Conservation (phyloP, 1,140 invertebrate species). For the Agrilus planipennis region DNA sequence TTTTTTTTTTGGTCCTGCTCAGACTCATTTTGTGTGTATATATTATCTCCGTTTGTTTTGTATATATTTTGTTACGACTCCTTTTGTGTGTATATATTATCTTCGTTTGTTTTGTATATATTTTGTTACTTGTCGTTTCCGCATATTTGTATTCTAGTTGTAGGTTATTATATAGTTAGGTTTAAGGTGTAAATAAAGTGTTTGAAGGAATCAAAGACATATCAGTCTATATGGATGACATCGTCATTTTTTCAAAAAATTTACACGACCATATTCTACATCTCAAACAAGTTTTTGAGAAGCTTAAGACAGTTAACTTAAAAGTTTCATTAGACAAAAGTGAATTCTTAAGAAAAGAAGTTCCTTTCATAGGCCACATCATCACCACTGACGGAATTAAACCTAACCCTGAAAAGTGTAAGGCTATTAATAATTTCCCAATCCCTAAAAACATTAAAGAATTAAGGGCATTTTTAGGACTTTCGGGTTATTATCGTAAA, state of each 20-base stretch:
- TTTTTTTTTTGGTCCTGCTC: no score
- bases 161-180: no score
- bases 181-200: no score
- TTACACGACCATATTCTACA: no score
- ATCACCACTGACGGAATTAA: slow-evolving; percentile 30
- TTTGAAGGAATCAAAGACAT: no score
- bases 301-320: slow-evolving; percentile 8
- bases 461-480: slow-evolving; percentile 33
- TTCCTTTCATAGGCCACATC: slow-evolving; percentile 32
- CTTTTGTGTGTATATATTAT: no score
- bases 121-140: no score
- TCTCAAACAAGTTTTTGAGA: slow-evolving; percentile 1
- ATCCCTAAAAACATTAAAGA: slow-evolving; percentile 28
- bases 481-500: slow-evolving; percentile 32
- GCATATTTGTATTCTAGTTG: no score
- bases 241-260: slow-evolving; percentile 4
- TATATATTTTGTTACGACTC: no score
- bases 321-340: slow-evolving; percentile 12
- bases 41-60: no score
- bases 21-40: no score
- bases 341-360: slow-evolving; percentile 29
- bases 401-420: slow-evolving; percentile 31
- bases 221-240: slow-evolving; percentile 5
- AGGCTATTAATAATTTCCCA: slow-evolving; percentile 28
- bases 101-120: no score